phyloP scores from a whole-genome alignment of 2,797 vertebrate genomes.

The Falco cherrug region DNA sequence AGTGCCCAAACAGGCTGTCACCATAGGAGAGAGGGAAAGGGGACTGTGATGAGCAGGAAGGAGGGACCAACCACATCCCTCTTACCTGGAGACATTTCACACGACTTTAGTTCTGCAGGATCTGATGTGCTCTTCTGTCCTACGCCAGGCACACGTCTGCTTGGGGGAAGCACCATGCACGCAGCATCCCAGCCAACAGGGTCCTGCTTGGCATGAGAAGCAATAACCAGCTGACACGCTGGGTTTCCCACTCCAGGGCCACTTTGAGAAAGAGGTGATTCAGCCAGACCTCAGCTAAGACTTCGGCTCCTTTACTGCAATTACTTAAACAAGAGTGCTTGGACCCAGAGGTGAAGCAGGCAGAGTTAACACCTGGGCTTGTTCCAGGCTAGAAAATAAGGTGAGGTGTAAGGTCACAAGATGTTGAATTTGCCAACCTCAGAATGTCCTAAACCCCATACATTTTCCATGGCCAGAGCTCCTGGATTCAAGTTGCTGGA shows the following conservation, averaged over 20 bases:
- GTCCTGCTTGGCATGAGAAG: background rate
- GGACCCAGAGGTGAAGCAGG: background rate
- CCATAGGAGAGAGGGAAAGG: background rate
- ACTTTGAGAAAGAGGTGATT: background rate
- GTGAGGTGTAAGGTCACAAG: background rate
- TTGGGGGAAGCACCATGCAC: background rate
- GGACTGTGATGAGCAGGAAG: background rate
- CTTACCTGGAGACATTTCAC: background rate
- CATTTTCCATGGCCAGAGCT: background rate
- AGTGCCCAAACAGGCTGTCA: background rate
- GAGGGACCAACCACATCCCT: background rate
- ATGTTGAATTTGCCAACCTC: background rate
- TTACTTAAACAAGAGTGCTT: background rate
- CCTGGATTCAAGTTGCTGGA: background rate
- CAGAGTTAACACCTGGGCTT: background rate
- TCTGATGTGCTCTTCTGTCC: background rate
- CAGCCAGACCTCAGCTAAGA: background rate
- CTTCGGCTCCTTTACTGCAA: background rate
- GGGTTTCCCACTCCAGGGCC: background rate
- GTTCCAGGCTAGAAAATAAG: background rate
- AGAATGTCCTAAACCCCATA: background rate
- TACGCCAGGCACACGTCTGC: fast-evolving
- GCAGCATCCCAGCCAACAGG: fast-evolving
- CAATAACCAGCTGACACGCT: background rate
- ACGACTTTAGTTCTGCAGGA: background rate